Conservation (phyloP, 2,888 invertebrate genomes). For the Epicampocera succincta region DNA sequence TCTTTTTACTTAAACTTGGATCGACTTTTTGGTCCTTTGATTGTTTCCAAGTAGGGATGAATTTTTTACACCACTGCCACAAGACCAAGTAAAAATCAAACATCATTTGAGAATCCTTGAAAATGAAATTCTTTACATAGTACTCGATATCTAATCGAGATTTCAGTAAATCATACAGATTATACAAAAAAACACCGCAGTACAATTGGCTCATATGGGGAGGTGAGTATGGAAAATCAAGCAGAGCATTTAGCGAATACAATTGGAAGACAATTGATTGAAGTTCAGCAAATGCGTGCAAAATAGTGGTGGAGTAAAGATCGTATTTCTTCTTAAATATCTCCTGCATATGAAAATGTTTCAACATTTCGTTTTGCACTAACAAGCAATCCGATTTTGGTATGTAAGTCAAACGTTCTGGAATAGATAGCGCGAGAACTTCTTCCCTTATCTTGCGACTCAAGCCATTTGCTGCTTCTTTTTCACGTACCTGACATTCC, state of each 20-base stretch:
- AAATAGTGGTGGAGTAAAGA: slow-evolving; percentile 75
- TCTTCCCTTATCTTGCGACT: slow-evolving; percentile 72
- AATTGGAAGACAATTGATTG: slow-evolving; percentile 80
- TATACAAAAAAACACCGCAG: slow-evolving; percentile 90
- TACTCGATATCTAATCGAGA: slow-evolving; percentile 83
- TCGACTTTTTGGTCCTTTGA: slow-evolving; percentile 64
- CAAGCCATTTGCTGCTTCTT: slow-evolving; percentile 72
- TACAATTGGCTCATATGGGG: slow-evolving; percentile 85
- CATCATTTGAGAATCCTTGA: slow-evolving; percentile 78
- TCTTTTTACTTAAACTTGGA: slow-evolving; percentile 74
- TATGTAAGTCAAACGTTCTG: slow-evolving; percentile 75
- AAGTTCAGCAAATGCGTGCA: slow-evolving; percentile 80
- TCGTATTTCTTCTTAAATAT: slow-evolving; percentile 80
- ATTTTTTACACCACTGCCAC: slow-evolving; percentile 77
- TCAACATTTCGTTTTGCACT: slow-evolving; percentile 77
- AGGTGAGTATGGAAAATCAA: slow-evolving; percentile 84
- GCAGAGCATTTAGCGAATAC: slow-evolving; percentile 84
- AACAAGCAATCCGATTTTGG: slow-evolving; percentile 79
- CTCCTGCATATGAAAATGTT: slow-evolving; percentile 80
- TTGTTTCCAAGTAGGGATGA: slow-evolving; percentile 76
- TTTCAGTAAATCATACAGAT: slow-evolving; percentile 85
- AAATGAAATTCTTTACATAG: slow-evolving; percentile 83
- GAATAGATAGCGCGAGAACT: slow-evolving; percentile 71
- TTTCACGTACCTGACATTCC: slow-evolving; percentile 75
- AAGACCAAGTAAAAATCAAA: slow-evolving; percentile 79